These are phyloP conservation scores for Actenoides lindsayi DNA, from an alignment of 2,113 vertebrate species.

Conservation along the genomic window DNA sequence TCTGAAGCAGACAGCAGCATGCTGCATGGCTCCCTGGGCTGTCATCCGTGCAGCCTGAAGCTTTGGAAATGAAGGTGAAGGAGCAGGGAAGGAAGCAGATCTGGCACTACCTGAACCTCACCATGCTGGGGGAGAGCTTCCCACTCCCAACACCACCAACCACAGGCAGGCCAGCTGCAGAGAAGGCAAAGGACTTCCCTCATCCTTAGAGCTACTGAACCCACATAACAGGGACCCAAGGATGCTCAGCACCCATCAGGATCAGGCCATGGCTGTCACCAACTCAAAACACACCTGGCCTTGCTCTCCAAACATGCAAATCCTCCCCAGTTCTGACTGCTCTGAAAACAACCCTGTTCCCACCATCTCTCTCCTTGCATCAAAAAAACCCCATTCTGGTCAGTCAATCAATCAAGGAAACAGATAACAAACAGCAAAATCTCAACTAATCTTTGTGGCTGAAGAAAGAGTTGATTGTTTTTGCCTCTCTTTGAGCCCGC, in stretches of 20 bases:
- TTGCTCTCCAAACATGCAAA: slow-evolving; percentile 11
- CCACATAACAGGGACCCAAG: not conserved
- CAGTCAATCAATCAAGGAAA: slow-evolving; percentile 8
- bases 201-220: not conserved
- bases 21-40: not conserved
- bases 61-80: not conserved
- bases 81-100: not conserved
- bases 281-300: not conserved
- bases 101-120: not conserved
- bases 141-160: not conserved
- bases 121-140: not conserved
- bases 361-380: not conserved
- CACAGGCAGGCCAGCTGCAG: not conserved
- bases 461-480: slow-evolving; percentile 54
- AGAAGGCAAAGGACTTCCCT: not conserved
- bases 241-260: not conserved
- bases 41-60: not conserved
- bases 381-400: not conserved
- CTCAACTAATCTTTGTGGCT: slow-evolving; percentile 19
- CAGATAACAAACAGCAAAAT: slow-evolving; percentile 20
- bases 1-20: not conserved
- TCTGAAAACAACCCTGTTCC: not conserved
- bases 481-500: not conserved
- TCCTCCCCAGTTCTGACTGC: not conserved
- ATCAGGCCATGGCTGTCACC: not conserved